Evolutionary conservation across 1,140 invertebrate species (phyloP).

Genomic region (Trinorchestia longiramus): DNA sequence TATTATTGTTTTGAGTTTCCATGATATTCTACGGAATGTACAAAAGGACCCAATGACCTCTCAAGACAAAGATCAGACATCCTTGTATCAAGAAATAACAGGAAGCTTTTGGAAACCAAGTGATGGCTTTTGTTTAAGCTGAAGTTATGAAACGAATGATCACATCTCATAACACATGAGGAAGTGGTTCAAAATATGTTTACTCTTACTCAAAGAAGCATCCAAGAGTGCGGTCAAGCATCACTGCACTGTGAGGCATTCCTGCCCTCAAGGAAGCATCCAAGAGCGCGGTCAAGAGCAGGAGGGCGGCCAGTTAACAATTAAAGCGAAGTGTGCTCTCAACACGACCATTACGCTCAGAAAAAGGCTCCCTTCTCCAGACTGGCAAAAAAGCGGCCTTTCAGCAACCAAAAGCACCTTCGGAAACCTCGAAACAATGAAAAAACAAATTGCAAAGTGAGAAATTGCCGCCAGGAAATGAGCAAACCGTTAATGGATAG

Average conservation of each 20-base stretch:
- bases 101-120: neutral
- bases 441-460: constrained; percentile 44
- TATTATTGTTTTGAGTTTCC: neutral
- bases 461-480: constrained; percentile 37
- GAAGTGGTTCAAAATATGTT: neutral
- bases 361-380: constrained; percentile 6
- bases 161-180: neutral
- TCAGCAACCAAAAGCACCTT: constrained; percentile 24
- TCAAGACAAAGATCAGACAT: neutral
- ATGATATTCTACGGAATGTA: neutral
- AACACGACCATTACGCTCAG: neutral
- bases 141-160: neutral
- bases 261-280: neutral
- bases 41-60: neutral
- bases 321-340: neutral
- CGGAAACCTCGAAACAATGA: constrained; percentile 38
- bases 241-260: neutral
- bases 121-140: neutral
- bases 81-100: neutral
- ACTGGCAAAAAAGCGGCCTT: constrained; percentile 14
- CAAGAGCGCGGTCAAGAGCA: neutral
- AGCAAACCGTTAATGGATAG: constrained; percentile 46
- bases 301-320: neutral
- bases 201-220: neutral
- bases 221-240: neutral